A percentile compares a stretch with the other conserved stretches of the same genome.
These are phyloP conservation scores for Neotragus moschatus DNA, from an alignment of 2,113 vertebrate species.

Conservation along the genomic window DNA sequence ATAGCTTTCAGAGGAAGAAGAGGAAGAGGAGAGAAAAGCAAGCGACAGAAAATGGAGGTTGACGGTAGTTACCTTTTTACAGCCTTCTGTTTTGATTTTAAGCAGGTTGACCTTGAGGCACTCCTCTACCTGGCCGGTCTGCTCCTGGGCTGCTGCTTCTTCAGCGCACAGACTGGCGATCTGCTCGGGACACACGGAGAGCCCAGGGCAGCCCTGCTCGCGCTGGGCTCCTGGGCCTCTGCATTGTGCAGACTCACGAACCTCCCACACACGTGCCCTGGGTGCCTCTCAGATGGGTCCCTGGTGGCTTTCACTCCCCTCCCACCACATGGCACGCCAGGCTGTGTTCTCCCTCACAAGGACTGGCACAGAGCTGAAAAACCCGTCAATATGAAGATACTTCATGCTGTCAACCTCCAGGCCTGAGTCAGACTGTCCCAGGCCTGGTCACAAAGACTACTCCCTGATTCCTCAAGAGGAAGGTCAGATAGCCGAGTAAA, in stretches of 20 bases:
- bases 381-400: too few relatives aligned
- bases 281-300: neutral
- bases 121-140: constrained; percentile 97
- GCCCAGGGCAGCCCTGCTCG: neutral
- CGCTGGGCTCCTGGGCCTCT: neutral
- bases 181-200: constrained; percentile 74
- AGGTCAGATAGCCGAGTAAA: neutral
- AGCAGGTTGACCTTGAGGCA: constrained; percentile 97
- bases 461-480: neutral
- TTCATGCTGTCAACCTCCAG: neutral
- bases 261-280: neutral
- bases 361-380: neutral
- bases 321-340: too few relatives aligned
- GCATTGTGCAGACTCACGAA: accelerated
- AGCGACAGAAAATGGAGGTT: accelerated
- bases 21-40: neutral
- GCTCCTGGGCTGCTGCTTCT: constrained; percentile 97
- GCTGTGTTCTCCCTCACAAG: neutral
- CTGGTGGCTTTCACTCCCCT: too few relatives aligned
- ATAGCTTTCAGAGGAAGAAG: neutral
- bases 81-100: constrained; percentile 91
- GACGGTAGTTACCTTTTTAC: constrained; percentile 89
- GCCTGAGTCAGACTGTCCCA: neutral
- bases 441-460: neutral
- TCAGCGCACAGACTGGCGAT: constrained; percentile 93